Base-by-base conservation (phyloP, 35 echinoderm and acorn worm genomes). In the Holothuria glaberrima region DNA sequence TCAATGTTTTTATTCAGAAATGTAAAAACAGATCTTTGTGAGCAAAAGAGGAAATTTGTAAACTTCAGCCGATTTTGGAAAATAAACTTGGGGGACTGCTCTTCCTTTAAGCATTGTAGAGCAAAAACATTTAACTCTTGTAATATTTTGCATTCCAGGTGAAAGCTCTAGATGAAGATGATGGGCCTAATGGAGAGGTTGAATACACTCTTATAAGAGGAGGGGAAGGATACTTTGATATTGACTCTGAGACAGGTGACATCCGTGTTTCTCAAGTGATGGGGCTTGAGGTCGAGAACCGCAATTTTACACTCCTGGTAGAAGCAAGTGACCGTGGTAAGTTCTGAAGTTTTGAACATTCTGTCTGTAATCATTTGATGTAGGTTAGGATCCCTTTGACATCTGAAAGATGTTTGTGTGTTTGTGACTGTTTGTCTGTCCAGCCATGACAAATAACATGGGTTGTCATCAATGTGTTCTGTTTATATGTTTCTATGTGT, bases 251-350 rank as follows among this genome's bases (percentile, higher is more conserved):
- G 29, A 86, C 85, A 6, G 97, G 97, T 46, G 90, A 91, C 48
- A 95, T 99, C 25, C 88, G 30, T 18, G 93, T 98, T 26, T 59
- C 59, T 18, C 44, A 83, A 24, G 83, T 64, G 58, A 88, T 99
- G 34, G 93, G 93, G 5, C 62, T 91, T 7, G 89, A 91, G 36
- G 86, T 92, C 0, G 93, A 99, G 56, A 99, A 99, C 68, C 84
- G 94, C 59, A 94, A 98, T 82, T 95, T 99, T 27, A 99, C 94
- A 1, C 83, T 99, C 21, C 86, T 93, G 73, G 94, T 99, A 41
- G 91, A 95, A 65, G 97, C 97, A 30, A 93, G 93, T 35, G 97
- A 99, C 64, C 95, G 86, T 91, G 97, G 97, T 99, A 89, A 69
- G 82, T 35, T 32, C 12, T 12, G 12, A 81, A 5, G 1, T 61